A percentile compares a stretch with the other conserved stretches of the same genome.
These are phyloP conservation scores for Mirza zaza DNA, from an alignment of 2,113 vertebrate species.

Conservation along the genomic window DNA sequence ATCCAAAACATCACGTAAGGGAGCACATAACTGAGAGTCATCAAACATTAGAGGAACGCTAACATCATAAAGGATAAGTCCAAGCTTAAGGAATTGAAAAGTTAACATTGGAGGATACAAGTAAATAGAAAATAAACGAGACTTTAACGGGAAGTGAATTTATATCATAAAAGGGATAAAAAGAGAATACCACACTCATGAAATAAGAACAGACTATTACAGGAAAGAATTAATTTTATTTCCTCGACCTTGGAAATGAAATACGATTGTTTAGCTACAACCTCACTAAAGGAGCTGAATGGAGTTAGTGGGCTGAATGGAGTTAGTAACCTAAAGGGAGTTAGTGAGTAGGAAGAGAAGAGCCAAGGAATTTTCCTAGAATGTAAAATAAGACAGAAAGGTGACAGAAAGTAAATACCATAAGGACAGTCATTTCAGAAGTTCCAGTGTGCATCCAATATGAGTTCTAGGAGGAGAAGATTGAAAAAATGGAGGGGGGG, in stretches of 20 bases:
- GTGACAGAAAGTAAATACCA: neutral
- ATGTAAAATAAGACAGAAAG: slow-evolving; percentile 3
- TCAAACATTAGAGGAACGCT: neutral
- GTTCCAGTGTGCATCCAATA: neutral
- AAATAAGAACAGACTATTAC: slow-evolving; percentile 33
- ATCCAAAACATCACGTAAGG: neutral
- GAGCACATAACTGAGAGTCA: neutral
- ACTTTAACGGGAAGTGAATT: neutral
- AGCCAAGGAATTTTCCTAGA: neutral
- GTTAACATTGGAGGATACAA: neutral
- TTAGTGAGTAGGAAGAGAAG: neutral
- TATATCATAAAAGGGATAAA: neutral
- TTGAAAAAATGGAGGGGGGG: neutral
- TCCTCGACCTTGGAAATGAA: slow-evolving; percentile 21
- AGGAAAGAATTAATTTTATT: neutral
- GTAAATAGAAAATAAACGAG: neutral
- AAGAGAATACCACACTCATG: neutral
- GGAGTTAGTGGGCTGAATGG: no score
- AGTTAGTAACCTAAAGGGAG: neutral
- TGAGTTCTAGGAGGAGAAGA: neutral
- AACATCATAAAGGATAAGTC: neutral
- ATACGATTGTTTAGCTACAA: neutral
- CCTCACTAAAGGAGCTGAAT: neutral
- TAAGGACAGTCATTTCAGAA: neutral
- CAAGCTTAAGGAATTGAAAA: neutral